Base-by-base conservation (phyloP, 1,140 invertebrate genomes). In the Lepidurus arcticus region DNA sequence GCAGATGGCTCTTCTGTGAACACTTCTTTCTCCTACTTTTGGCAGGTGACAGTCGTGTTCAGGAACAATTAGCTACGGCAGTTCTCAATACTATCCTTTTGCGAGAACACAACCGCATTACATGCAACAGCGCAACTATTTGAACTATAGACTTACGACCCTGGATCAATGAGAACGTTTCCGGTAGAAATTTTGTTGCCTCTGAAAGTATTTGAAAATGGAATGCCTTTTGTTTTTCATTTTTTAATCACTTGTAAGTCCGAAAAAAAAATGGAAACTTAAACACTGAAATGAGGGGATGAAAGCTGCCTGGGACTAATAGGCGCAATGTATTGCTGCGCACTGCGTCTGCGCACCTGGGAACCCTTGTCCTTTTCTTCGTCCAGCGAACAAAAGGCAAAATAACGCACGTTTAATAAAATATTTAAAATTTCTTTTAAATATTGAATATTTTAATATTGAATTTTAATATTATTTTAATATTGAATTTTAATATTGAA, bases 61-160 rank as follows among this genome's bases (percentile, higher is more conserved):
- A 98, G 85, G 95, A 97, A 84, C 93, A 93, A 81, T 89, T 92
- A 0, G 90, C 92, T 78, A 83, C 96, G 45, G 90, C 93, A 0
- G 85, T 93, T 7, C 85, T 98, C 0, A 95, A 98, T 81, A 91
- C 93, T 0, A 84, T 97, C 5, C 87, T 94, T 53, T 86, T 97
- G 78, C 87, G 96, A 78, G 93, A 98, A 84, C 96, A 98, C 84
- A 98, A 98, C 84, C 88, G 84, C 73, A 83, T 85, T 42, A 77
- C 82, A 3, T 88, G 87, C 80, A 80, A 82, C 26, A 85, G 84
- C 76, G 78, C 82, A 21, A 76, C 82, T 7, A 84, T 88, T 76
- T 86, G 86, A 34, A 81, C 81, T 44, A 80, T 87, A 9, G 84
- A 88, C 82, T 81, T 88, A 1, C 81, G 82, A 75, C 81, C 83